A percentile compares a stretch with the other conserved stretches of the same genome.
Evolutionary conservation across 2,113 vertebrate genomes (phyloP).

Genomic region (Ictalurus punctatus): DNA sequence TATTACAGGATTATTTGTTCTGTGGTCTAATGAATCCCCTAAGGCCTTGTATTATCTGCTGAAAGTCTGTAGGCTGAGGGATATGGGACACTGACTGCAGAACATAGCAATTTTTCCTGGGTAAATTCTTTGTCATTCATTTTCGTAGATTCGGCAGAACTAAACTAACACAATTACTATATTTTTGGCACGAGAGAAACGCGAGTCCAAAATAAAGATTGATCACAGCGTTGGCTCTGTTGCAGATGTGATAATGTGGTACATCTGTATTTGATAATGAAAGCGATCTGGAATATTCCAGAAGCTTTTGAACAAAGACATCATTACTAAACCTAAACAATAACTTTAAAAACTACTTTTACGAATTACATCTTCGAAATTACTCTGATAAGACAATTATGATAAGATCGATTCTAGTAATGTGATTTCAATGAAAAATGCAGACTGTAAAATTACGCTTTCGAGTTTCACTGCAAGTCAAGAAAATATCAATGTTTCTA

Average conservation of each 20-base stretch:
- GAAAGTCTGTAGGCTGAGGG: slow-evolving; percentile 50
- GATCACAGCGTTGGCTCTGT: slow-evolving; percentile 31
- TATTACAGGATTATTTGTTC: slow-evolving; percentile 23
- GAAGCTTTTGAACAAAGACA: slow-evolving; percentile 10
- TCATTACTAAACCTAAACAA: slow-evolving; percentile 10
- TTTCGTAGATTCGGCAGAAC: slow-evolving; percentile 63
- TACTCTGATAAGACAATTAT: slow-evolving; percentile 40
- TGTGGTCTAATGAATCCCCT: slow-evolving; percentile 27
- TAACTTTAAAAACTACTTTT: slow-evolving; percentile 28
- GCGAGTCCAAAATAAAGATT: slow-evolving; percentile 53
- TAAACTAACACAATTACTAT: slow-evolving; percentile 61
- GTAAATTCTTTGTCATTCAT: slow-evolving; percentile 64
- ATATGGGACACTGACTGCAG: slow-evolving; percentile 71
- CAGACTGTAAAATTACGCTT: slow-evolving; percentile 43
- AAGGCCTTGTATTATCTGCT: slow-evolving; percentile 9
- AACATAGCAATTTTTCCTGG: slow-evolving; percentile 61
- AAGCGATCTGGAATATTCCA: slow-evolving; percentile 43
- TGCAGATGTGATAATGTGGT: slow-evolving; percentile 27
- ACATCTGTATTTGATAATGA: slow-evolving; percentile 30
- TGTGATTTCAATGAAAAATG: slow-evolving; percentile 12
- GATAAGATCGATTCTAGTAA: neutral
- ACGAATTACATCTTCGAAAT: neutral
- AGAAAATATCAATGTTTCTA: slow-evolving; percentile 45
- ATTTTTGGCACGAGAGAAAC: slow-evolving; percentile 50
- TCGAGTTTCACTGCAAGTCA: slow-evolving; percentile 20